Conservation (phyloP, 1,140 invertebrate genomes). For the Temnothorax nylanderi region DNA sequence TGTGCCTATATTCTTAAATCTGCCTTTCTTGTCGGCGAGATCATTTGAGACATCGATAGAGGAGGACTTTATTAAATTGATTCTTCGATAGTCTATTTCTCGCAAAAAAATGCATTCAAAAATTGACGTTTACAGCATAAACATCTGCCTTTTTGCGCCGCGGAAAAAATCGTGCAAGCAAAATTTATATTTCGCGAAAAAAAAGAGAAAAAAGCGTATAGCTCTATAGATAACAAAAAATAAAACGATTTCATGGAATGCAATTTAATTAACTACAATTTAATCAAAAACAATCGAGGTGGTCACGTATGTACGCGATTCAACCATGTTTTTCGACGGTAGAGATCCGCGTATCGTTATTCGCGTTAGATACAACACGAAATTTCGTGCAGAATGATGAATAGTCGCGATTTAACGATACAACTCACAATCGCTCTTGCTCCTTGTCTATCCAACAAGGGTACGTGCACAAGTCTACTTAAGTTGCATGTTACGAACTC, state of each 20-base stretch:
- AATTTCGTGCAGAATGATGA: conserved; percentile 18
- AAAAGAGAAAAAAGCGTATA: not conserved
- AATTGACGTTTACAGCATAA: not conserved
- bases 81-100: not conserved
- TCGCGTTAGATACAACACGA: conserved; percentile 12
- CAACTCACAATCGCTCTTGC: not conserved
- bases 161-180: not conserved
- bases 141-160: not conserved
- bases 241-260: not conserved
- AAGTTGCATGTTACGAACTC: conserved; percentile 31
- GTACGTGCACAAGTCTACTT: conserved; percentile 21
- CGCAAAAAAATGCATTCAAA: not conserved
- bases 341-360: conserved; percentile 4
- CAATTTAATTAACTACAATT: conserved; percentile 15
- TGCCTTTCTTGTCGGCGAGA: not conserved
- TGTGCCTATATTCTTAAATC: not conserved
- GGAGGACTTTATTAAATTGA: not conserved
- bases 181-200: conserved; percentile 1
- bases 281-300: not conserved
- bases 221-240: not conserved
- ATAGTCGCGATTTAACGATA: conserved; percentile 36
- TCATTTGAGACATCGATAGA: not conserved
- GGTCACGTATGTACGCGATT: no score
- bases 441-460: conserved; percentile 16
- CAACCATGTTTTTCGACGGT: not conserved